Conservation (phyloP, 2,888 invertebrate genomes). For the Falcaria lacertinaria region DNA sequence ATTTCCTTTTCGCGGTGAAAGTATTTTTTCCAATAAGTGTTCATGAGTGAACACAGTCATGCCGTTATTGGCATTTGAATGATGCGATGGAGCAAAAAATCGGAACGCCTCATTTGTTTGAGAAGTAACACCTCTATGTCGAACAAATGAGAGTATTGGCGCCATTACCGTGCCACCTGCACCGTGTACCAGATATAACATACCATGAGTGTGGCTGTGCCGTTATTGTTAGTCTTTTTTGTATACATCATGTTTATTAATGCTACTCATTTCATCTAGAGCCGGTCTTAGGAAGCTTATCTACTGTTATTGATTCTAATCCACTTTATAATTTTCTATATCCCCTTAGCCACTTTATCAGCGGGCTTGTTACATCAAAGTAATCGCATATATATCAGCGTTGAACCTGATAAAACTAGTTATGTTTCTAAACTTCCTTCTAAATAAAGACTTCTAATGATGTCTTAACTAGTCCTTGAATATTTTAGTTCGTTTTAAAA, state of each 20-base stretch:
- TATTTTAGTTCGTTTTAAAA: background rate
- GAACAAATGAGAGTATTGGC: slow-evolving; percentile 56
- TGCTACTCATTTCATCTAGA: slow-evolving; percentile 30
- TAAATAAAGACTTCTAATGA: slow-evolving; percentile 1
- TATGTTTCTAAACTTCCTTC: background rate
- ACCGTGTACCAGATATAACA: slow-evolving; percentile 44
- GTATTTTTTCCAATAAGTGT: slow-evolving; percentile 57
- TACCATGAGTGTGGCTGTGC: slow-evolving; percentile 40
- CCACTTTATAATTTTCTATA: slow-evolving; percentile 14
- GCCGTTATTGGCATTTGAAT: slow-evolving; percentile 67
- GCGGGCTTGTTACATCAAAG: slow-evolving; percentile 1
- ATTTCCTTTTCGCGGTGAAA: slow-evolving; percentile 61
- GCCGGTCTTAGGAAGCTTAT: slow-evolving; percentile 26
- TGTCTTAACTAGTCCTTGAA: background rate
- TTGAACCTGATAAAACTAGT: slow-evolving; percentile 1
- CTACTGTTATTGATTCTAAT: slow-evolving; percentile 22
- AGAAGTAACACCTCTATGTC: slow-evolving; percentile 41
- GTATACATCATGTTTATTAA: slow-evolving; percentile 32
- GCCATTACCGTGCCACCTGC: slow-evolving; percentile 48
- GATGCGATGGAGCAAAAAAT: slow-evolving; percentile 56
- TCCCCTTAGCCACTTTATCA: background rate
- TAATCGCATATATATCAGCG: background rate
- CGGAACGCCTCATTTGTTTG: slow-evolving; percentile 48
- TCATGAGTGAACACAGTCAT: slow-evolving; percentile 49
- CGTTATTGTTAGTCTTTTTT: slow-evolving; percentile 51